Conservation (phyloP, 1,140 invertebrate species). For the Gonatopus flavifemur region DNA sequence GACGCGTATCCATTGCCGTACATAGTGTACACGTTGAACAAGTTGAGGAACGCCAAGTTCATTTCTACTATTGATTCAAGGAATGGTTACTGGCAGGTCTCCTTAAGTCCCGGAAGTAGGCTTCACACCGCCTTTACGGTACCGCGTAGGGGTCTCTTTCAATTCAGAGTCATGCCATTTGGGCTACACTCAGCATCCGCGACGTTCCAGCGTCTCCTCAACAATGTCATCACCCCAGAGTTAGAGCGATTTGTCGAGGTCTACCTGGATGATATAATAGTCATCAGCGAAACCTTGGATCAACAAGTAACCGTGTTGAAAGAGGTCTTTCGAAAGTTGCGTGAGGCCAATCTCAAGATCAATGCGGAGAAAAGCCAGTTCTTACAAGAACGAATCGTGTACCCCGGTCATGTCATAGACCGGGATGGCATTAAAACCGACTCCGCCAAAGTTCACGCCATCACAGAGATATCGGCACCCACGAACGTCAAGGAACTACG, state of each 20-base stretch:
- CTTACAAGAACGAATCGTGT: too few species aligned
- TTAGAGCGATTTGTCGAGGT: neutral
- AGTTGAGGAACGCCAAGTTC: slow-evolving; percentile 16
- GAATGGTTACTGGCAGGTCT: too few species aligned
- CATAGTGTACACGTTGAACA: too few species aligned
- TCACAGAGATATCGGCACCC: slow-evolving; percentile 34
- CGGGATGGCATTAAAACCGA: neutral
- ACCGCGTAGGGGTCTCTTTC: too few species aligned
- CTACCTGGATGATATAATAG: too few species aligned
- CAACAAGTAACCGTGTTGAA: neutral
- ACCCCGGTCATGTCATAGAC: neutral
- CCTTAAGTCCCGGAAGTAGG: neutral
- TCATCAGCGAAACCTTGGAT: neutral
- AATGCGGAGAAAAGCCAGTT: too few species aligned
- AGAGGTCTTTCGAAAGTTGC: neutral
- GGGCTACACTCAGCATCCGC: neutral
- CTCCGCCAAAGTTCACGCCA: slow-evolving; percentile 42
- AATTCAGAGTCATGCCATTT: too few species aligned
- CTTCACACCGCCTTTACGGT: too few species aligned
- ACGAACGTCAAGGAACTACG: too few species aligned
- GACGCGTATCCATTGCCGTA: too few species aligned
- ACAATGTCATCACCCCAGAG: neutral
- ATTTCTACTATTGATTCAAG: neutral
- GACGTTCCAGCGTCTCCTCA: neutral
- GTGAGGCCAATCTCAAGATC: neutral